A percentile compares a stretch with the other conserved stretches of the same genome.
Evolutionary conservation across 2,113 vertebrate genomes (phyloP).

Genomic region (Phyllostomus hastatus): DNA sequence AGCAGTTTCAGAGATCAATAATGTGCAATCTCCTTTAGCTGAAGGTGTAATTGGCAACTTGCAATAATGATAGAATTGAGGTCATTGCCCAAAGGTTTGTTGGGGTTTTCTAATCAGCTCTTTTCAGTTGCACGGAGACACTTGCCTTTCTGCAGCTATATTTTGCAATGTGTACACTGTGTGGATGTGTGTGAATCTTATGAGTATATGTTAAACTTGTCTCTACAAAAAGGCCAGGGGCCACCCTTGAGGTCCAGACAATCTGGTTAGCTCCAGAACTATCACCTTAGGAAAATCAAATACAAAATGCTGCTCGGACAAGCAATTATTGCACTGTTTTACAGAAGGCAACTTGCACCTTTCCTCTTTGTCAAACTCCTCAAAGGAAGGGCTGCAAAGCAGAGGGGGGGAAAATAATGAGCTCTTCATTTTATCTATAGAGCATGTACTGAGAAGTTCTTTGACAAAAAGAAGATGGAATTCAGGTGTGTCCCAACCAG

Average conservation of each 20-base stretch:
- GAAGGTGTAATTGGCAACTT: not conserved
- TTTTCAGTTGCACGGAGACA: not conserved
- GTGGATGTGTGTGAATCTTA: not conserved
- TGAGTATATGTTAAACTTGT: not conserved
- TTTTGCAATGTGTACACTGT: not conserved
- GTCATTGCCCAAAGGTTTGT: not conserved
- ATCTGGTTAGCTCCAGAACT: not conserved
- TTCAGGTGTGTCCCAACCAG: not conserved
- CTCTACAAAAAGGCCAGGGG: not conserved
- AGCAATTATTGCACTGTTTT: conserved; percentile 46
- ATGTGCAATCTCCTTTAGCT: conserved; percentile 5
- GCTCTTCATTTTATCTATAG: conserved; percentile 40
- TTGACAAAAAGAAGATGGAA: conserved; percentile 37
- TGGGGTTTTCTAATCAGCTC: conserved; percentile 30
- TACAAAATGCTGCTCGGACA: conserved; percentile 30
- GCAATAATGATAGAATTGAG: not conserved
- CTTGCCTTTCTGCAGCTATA: not conserved
- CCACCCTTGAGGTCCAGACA: not conserved
- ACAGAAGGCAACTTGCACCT: conserved; percentile 55
- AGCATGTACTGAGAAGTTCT: conserved; percentile 22
- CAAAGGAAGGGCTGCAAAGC: conserved; percentile 26
- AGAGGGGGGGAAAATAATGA: conserved; percentile 27
- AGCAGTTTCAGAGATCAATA: conserved; percentile 54
- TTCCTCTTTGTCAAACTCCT: conserved; percentile 27
- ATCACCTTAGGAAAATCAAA: conserved; percentile 52